Evolutionary conservation across 2,797 vertebrate species (phyloP).

Genomic region (Acrocephalus scirpaceus): DNA sequence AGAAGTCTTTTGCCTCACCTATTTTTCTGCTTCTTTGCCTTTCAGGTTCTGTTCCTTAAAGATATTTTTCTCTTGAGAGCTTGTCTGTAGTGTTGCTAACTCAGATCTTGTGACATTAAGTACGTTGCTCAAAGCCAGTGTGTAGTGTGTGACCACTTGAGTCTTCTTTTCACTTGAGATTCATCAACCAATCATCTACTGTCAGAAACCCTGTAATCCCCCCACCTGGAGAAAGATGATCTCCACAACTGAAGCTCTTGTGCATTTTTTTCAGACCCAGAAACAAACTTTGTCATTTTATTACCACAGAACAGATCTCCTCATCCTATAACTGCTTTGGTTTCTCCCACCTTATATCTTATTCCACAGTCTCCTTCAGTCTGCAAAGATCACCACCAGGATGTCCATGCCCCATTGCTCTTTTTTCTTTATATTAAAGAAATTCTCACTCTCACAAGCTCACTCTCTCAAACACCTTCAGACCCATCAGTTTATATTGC

Average conservation of each 20-base stretch:
- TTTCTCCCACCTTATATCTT: background rate
- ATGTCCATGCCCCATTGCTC: background rate
- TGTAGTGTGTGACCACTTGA: background rate
- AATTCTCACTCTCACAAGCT: background rate
- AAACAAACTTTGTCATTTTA: background rate
- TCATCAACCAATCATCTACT: background rate
- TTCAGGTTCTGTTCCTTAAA: background rate
- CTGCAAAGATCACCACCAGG: background rate
- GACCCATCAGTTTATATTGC: background rate
- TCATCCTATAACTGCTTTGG: background rate
- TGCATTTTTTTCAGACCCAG: background rate
- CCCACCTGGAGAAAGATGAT: background rate
- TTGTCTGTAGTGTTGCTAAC: background rate
- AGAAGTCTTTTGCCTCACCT: background rate
- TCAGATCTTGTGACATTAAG: background rate
- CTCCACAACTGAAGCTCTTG: background rate
- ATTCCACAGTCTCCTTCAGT: background rate
- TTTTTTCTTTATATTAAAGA: background rate
- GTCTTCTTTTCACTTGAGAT: background rate
- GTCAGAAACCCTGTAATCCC: background rate
- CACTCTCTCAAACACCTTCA: background rate
- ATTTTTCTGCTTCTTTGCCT: background rate
- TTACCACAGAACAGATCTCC: background rate
- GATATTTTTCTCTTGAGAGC: background rate
- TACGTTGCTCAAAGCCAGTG: rapidly evolving